Evolutionary conservation across 2,113 vertebrate species (phyloP), one percentile per base, ranked within the genome.

Genomic region (Beaufortia kweichowensis): DNA sequence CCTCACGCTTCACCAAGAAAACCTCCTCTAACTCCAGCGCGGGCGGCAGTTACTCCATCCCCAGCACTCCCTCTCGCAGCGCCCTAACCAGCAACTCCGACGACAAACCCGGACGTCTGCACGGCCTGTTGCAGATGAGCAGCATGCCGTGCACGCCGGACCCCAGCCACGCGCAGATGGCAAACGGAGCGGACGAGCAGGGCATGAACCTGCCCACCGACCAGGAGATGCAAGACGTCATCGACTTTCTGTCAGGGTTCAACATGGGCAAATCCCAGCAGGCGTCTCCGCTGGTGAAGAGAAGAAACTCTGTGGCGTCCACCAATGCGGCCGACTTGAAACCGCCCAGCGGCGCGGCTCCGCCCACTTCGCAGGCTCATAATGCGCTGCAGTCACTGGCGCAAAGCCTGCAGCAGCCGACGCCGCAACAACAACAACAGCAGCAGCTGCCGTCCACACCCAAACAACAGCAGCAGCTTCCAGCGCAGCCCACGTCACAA

Each of bases 141-240:
- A 91, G 82, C 60, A 90, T 96, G 81, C 91, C 94, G 1, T 89
- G 93, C 80, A 82, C 84, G 3, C 31, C 87, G 1, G 97, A 98
- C 35, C 59, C 90, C 0, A 78, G 87, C 33, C 81, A 89, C 1
- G 77, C 65, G 17, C 95, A 91, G 81, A 77, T 94, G 35, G 91
- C 91, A 78, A 98, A 98, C 2, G 96, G 96, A 2, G 91, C 90
- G 26, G 96, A 97, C 0, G 96, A 97, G 79, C 97, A 98, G 91
- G 95, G 94, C 66, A 98, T 98, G 95, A 99, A 98, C 86, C 86
- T 99, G 81, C 97, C 97, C 24, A 98, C 94, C 0, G 97, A 99
- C 89, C 96, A 98, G 87, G 97, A 99, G 90, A 99, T 99, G 97
- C 97, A 99, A 86, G 97, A 99, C 57, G 97, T 99, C 78, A 99